Percentiles rank a stretch among this genome's conserved stretches.
Conservation (phyloP, 1,140 invertebrate genomes). For the Aphelinus certus region DNA sequence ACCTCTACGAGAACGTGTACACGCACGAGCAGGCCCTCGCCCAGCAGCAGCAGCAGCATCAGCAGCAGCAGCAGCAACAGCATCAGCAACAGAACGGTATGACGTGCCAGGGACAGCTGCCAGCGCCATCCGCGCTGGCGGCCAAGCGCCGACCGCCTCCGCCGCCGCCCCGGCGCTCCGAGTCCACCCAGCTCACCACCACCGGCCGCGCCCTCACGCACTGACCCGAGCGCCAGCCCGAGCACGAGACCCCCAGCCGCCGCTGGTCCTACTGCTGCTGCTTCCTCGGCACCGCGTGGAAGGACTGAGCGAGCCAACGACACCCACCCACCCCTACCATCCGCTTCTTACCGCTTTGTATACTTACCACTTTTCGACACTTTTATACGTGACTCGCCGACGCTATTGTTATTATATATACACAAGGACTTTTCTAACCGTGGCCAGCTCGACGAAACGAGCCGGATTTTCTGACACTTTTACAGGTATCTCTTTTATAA, state of each 20-base stretch:
- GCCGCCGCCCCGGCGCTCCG: constrained; percentile 80
- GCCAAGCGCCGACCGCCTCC: constrained; percentile 75
- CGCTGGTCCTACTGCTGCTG: constrained; percentile 59
- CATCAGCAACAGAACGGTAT: constrained; percentile 50
- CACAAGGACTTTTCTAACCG: no score
- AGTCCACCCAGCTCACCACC: constrained; percentile 76
- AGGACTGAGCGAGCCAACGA: constrained; percentile 46
- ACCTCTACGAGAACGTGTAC: constrained; percentile 72
- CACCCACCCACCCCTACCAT: background rate
- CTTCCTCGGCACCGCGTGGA: constrained; percentile 58
- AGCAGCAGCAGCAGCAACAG: constrained; percentile 58
- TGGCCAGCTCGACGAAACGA: no score
- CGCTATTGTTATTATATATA: no score
- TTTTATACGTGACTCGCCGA: no score
- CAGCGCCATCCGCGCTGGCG: constrained; percentile 55
- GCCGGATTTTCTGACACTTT: background rate
- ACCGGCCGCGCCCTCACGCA: constrained; percentile 57
- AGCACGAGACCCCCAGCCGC: constrained; percentile 45
- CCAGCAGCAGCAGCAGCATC: no score
- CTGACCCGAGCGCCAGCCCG: constrained; percentile 62
- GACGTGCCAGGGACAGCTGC: constrained; percentile 57
- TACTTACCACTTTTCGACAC: no score
- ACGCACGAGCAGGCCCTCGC: constrained; percentile 50
- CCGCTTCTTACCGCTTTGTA: background rate
- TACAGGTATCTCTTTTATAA: constrained; percentile 4